phyloP scores from a whole-genome alignment of 2,113 vertebrate species.

The Muntiacus muntjak region DNA sequence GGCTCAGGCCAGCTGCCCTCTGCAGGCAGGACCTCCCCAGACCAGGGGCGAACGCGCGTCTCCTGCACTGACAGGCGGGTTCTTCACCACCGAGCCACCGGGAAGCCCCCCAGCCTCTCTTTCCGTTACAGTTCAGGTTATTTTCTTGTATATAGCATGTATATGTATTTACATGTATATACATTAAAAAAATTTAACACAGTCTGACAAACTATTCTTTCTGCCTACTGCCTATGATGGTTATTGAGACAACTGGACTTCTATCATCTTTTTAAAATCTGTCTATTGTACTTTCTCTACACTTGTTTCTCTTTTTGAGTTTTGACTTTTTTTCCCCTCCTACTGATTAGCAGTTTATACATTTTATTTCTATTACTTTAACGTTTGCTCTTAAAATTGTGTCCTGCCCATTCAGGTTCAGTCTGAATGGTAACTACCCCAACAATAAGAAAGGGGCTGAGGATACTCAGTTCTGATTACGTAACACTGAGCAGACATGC shows the following conservation, averaged over 20 bases:
- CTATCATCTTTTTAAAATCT: neutral
- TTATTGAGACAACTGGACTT: no score
- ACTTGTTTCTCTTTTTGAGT: neutral
- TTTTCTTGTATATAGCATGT: neutral
- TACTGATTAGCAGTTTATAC: neutral
- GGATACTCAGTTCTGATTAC: neutral
- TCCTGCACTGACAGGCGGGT: neutral
- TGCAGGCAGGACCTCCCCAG: neutral
- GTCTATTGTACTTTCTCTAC: neutral
- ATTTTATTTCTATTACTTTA: neutral
- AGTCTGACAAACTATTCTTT: neutral
- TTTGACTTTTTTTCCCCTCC: neutral
- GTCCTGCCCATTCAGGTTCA: neutral
- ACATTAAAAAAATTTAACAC: neutral
- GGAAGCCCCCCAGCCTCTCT: no score
- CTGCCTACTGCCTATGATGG: neutral
- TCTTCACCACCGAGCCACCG: neutral
- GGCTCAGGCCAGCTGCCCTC: neutral
- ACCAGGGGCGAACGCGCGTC: rapidly evolving
- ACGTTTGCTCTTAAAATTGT: neutral
- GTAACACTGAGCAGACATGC: rapidly evolving
- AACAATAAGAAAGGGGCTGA: neutral
- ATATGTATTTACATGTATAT: rapidly evolving
- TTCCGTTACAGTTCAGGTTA: neutral
- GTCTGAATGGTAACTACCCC: neutral